Percentiles rank a stretch among this genome's conserved stretches.
Conservation (phyloP, 2,113 vertebrate genomes). For the Kobus ellipsiprymnus region DNA sequence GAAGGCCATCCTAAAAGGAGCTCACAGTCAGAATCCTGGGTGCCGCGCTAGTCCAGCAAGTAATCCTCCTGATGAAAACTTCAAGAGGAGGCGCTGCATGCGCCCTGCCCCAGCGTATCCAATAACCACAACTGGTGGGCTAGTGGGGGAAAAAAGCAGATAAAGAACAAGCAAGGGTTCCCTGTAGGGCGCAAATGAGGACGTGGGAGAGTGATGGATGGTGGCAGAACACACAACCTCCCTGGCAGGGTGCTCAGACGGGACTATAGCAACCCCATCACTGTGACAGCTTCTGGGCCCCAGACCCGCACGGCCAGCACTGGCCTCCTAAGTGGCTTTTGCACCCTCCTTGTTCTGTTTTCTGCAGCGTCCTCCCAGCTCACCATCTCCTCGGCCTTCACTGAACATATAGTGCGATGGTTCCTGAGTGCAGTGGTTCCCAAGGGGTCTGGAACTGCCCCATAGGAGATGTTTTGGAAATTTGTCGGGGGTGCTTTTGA, state of each 20-base stretch:
- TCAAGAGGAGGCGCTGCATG: constrained; percentile 52
- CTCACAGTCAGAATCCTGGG: constrained; percentile 45
- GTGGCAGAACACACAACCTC: not conserved
- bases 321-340: not conserved
- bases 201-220: not conserved
- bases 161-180: constrained; percentile 12
- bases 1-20: constrained; percentile 55
- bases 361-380: not conserved
- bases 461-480: not conserved
- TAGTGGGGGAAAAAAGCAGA: constrained; percentile 16
- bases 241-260: not conserved
- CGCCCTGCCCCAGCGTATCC: constrained; percentile 53
- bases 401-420: not conserved
- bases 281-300: not conserved
- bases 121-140: constrained; percentile 55
- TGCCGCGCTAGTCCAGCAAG: not conserved
- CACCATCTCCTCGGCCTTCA: not conserved
- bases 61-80: constrained; percentile 62
- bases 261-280: no score
- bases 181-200: not conserved
- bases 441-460: not conserved
- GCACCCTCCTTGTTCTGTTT: not conserved
- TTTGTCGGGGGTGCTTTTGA: not conserved
- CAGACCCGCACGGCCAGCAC: not conserved
- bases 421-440: not conserved